These are phyloP conservation scores for Chelonoidis abingdonii DNA, from an alignment of 2,113 vertebrate species.

Conservation along the genomic window DNA sequence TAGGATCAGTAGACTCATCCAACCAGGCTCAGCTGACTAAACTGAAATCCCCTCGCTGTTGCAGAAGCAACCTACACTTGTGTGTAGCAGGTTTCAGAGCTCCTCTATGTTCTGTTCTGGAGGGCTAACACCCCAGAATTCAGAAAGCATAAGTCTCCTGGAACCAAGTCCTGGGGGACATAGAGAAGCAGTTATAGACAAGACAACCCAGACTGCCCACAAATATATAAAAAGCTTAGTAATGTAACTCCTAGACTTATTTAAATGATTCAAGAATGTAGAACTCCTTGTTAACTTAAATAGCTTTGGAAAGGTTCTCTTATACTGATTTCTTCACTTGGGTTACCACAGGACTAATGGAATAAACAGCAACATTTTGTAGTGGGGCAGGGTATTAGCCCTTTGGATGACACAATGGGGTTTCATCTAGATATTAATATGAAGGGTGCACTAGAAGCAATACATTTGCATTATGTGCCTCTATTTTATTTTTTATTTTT, in stretches of 20 bases:
- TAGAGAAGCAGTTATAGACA: not conserved
- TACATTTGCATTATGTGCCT: not conserved
- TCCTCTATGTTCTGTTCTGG: not conserved
- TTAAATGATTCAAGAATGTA: not conserved
- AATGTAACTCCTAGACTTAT: not conserved
- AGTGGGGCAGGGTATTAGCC: not conserved
- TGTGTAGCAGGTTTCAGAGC: accelerated
- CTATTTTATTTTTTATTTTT: too few species aligned
- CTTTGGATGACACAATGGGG: not conserved
- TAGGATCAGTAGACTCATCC: not conserved
- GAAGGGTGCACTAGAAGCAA: not conserved
- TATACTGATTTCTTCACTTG: not conserved
- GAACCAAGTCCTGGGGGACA: accelerated
- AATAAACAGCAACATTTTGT: conserved; percentile 8
- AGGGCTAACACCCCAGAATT: not conserved
- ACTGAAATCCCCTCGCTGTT: not conserved
- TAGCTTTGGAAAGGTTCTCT: not conserved
- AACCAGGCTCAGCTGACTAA: not conserved
- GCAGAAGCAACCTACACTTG: accelerated
- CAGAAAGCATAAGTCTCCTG: not conserved
- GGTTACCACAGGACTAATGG: not conserved
- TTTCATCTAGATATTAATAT: not conserved
- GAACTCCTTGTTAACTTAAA: not conserved
- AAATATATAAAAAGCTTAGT: not conserved
- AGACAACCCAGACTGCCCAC: not conserved